Evolutionary conservation across 2,797 vertebrate species (phyloP), one percentile per base, ranked within the genome.

Genomic region (Onychomys arenicola): DNA sequence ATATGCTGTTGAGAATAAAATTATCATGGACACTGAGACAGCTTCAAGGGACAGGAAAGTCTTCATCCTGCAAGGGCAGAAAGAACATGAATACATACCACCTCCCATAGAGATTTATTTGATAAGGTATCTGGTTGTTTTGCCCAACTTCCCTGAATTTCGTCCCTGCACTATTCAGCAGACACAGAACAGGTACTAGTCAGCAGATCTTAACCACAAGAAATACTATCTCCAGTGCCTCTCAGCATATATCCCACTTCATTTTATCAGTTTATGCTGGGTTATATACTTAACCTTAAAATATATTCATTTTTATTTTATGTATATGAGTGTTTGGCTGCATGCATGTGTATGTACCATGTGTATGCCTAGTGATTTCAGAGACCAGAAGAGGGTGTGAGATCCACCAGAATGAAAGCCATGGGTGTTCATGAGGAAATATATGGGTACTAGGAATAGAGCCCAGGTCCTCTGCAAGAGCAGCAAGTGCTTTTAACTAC

Each of bases 31-130:
- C 71, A 82, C 71, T 83, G 75, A 95, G 32, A 86, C 88, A 80
- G 37, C 11, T 86, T 89, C 52, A 92, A 87, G 84, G 34, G 61
- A 77, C 23, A 84, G 46, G 82, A 95, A 88, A 81, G 61, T 37
- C 34, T 93, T 91, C 27, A 93, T 11, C 32, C 84, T 8, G 17
- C 46, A 52, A 11, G 94, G 57, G 14, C 61, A 92, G 89, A 94
- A 88, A 23, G 3, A 43, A 16, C 27, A 49, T 43, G 52, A 55
- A 32, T 8, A 11, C 89, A 61, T 49, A 34, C 27, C 10, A 40
- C 14, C 2, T 95, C 12, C 81, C 34, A 1, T 23, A 12, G 57
- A 27, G 61, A 81, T 4, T 37, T 34, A 34, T 27, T 17, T n/a
- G 4, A 4, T 11, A 40, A 17, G 29, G 21, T 37, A 14, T 71